Base-by-base conservation (phyloP, 2,113 vertebrate genomes). In the Chlorodrepanis virens region DNA sequence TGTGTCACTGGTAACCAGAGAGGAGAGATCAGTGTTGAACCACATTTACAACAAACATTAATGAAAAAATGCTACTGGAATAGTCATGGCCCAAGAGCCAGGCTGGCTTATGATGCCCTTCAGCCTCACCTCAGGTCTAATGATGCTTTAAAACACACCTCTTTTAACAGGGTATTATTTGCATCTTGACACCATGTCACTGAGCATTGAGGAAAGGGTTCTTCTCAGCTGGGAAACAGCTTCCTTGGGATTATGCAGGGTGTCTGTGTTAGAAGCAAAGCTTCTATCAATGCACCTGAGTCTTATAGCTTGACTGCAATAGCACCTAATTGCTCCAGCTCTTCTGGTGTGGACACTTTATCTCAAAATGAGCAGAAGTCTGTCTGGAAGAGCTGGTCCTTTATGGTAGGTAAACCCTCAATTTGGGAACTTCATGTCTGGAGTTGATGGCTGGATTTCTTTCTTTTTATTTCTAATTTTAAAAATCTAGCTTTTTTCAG, bases 231-330 rank as follows among this genome's bases (percentile, higher is more conserved):
- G 47, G 63, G 64, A 89, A 87, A 83, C 0, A 40, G n/a, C 29
- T 74, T 91, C 54, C 45, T 56, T 8, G 1, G 47, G 22, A 50
- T 76, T 12, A 17, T 12, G 24, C 18, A 17, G 35, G 33, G 15
- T 60, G 14, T 22, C 42, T 71, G 25, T 28, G 29, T 14, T 13
- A 1, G 18, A 85, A 83, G 21, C 20, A 92, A 76, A 85, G 59
- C 6, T 63, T 50, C 0, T 3, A 60, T 28, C 45, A 56, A 22
- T 8, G 28, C 14, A 54, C 10, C 20, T 2, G 35, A 59, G 29
- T 52, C 56, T 54, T 64, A 27, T 7, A 56, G 14, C 14, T 71
- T 83, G 44, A 19, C 17, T 67, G 44, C 33, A 71, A 27, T 45
- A 29, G 10, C 5, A 20, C 11, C 5, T 76, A 79, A 69, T 12